Base-by-base conservation (phyloP, 2,797 vertebrate genomes). In the Tenualosa ilisha region DNA sequence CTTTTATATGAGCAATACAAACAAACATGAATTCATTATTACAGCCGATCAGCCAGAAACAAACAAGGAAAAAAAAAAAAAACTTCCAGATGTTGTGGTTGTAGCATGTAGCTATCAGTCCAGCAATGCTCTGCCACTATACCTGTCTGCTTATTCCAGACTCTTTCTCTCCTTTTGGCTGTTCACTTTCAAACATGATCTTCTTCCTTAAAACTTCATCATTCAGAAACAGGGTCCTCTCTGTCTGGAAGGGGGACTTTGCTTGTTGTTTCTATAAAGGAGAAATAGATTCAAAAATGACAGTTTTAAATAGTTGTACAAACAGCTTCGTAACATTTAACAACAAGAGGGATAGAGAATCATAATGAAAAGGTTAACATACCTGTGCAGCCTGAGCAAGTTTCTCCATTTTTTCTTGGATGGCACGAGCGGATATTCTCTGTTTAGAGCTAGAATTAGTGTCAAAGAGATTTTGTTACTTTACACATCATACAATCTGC, bases 371-470 rank as follows among this genome's bases (percentile, higher is more conserved):
- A 51, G 13, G 15, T 61, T 46, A 51, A 7, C 81, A 59, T 88
- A 99, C 98, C 96, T 98, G 97, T 63, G 97, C 92, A 0, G 98
- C 97, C 0, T 96, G 96, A 86, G 94, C 95, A 89, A 99, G 97
- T 87, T 93, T 93, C 84, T 98, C 96, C 95, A 98, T 95, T 91
- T 97, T 98, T 93, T 98, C 97, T 86, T 96, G 96, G 43, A 99
- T 95, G 12, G 93, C 93, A 86, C 91, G 95, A 6, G 95, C 94
- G 0, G 97, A 97, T 86, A 97, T 91, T 90, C 97, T 96, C 92
- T 98, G 91, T 24, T 91, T 96, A 0, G 95, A 95, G 3, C 98
- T 99, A 90, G 51, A 83, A 43, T 85, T 50, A 89, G 9, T 72
- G 85, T 59, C 3, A 53, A 40, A 79, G 11, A 83, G 3, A 50